Evolutionary conservation across 2,797 vertebrate genomes (phyloP).

Genomic region (Melanotaenia pygmaea): DNA sequence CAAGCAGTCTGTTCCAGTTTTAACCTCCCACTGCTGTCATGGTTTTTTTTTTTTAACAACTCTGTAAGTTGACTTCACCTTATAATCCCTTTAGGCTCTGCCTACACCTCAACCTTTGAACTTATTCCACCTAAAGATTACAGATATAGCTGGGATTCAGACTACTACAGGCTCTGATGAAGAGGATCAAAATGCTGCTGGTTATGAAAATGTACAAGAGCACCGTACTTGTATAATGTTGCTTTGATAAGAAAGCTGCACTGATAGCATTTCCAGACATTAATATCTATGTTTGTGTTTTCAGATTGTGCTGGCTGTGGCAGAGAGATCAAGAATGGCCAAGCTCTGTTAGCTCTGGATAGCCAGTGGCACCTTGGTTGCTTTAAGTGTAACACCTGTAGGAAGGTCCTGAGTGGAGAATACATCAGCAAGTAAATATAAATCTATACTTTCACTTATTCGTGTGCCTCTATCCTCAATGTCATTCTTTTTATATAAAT

Average conservation of each 20-base stretch:
- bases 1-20: not conserved
- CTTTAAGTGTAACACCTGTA: constrained; percentile 94
- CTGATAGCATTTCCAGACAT: not conserved
- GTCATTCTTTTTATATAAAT: not conserved
- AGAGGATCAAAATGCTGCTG: constrained; percentile 17
- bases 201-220: not conserved
- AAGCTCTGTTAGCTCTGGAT: constrained; percentile 91
- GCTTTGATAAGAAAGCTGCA: not conserved
- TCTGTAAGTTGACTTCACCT: constrained; percentile 8
- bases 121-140: constrained; percentile 4
- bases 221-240: not conserved
- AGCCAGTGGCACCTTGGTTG: constrained; percentile 96
- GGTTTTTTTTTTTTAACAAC: constrained; percentile 2
- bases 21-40: not conserved
- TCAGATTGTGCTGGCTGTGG: constrained; percentile 93
- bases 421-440: constrained; percentile 96
- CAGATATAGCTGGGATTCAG: constrained; percentile 24
- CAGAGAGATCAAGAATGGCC: constrained; percentile 95
- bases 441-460: not conserved
- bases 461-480: not conserved
- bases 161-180: constrained; percentile 44
- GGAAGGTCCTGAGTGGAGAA: constrained; percentile 91
- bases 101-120: constrained; percentile 20
- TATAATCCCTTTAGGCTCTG: not conserved
- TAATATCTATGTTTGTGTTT: constrained; percentile 56